phyloP scores from a whole-genome alignment of 1,140 invertebrate species.

The Saccostrea cuccullata region DNA sequence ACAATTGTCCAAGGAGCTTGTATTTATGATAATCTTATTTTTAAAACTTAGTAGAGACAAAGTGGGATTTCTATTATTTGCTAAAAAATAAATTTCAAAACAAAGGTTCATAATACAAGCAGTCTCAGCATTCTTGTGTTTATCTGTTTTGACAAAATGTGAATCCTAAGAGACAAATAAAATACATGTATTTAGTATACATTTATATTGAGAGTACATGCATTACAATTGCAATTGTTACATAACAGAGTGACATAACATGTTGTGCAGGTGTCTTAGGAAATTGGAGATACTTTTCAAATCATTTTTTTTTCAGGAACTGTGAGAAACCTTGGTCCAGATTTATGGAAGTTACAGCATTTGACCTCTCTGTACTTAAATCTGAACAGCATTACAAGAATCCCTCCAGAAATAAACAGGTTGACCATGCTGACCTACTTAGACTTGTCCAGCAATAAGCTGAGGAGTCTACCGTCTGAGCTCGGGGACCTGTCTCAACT shows the following conservation, averaged over 20 bases:
- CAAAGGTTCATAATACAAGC: no score
- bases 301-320: conserved; percentile 84
- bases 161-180: no score
- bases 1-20: no score
- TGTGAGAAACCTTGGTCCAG: conserved; percentile 93
- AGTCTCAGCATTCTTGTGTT: no score
- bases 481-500: conserved; percentile 96
- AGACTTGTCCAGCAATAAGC: conserved; percentile 92
- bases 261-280: no score
- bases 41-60: neutral
- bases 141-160: no score
- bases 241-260: no score
- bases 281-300: neutral
- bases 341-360: conserved; percentile 93
- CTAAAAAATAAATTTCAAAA: no score
- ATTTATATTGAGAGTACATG: no score
- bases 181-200: no score
- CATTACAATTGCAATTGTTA: no score
- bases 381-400: conserved; percentile 92
- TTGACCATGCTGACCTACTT: conserved; percentile 90
- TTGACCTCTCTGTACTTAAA: conserved; percentile 96
- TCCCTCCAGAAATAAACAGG: conserved; percentile 92
- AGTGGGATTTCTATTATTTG: no score
- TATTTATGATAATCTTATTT: neutral
- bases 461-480: conserved; percentile 95